Conservation (phyloP, 2,888 invertebrate genomes). For the Hymenopus coronatus region DNA sequence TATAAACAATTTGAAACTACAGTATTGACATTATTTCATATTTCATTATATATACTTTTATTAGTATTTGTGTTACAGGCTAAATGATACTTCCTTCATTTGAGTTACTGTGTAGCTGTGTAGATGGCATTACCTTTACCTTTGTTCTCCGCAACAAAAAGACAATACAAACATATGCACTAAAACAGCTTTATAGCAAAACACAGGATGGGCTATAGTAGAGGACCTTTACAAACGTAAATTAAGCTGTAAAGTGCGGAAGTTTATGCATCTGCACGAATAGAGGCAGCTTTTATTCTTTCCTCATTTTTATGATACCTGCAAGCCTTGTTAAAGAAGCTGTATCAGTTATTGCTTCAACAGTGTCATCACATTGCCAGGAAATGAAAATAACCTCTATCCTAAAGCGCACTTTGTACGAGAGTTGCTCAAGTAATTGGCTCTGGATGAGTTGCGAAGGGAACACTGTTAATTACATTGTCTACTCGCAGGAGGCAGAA, state of each 20-base stretch:
- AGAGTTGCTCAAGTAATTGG: not conserved
- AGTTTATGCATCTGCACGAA: not conserved
- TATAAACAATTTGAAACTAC: no score
- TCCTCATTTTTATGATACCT: not conserved
- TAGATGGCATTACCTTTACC: not conserved
- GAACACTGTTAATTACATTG: not conserved
- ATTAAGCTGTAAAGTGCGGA: not conserved
- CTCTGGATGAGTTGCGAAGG: not conserved
- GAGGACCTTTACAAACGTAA: not conserved
- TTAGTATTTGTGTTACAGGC: no score
- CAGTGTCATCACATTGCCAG: not conserved
- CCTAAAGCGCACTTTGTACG: not conserved
- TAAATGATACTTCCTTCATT: not conserved
- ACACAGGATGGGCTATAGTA: not conserved
- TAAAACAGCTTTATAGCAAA: not conserved
- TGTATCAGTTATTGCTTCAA: not conserved
- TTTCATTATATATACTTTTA: no score
- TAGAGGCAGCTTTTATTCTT: not conserved
- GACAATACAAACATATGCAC: not conserved
- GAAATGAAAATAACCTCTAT: not conserved
- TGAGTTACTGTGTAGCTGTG: not conserved
- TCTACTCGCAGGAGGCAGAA: not conserved
- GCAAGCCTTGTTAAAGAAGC: not conserved
- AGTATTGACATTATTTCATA: no score
- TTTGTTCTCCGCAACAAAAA: not conserved